Conservation (phyloP, 2,797 vertebrate species). For the Poecilia picta region DNA sequence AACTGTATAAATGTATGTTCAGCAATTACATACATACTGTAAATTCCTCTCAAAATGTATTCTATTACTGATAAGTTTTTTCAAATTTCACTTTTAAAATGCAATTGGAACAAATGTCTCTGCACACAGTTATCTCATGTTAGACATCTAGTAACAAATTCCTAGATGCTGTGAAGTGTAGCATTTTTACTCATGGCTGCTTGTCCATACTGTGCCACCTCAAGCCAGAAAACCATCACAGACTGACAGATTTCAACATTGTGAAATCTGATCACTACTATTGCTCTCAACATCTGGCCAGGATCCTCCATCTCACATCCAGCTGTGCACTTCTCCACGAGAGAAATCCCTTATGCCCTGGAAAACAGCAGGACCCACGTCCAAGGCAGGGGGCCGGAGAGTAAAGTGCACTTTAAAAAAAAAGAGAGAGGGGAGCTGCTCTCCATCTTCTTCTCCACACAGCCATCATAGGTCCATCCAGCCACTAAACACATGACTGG, state of each 20-base stretch:
- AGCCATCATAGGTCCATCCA: slow-evolving; percentile 51
- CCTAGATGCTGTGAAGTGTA: background rate
- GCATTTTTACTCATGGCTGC: background rate
- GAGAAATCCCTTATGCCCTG: slow-evolving; percentile 48
- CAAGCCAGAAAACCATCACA: background rate
- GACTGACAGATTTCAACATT: background rate
- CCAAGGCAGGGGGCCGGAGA: slow-evolving; percentile 59
- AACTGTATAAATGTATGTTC: no score
- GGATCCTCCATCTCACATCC: slow-evolving; percentile 22
- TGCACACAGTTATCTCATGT: no score
- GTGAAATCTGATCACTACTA: slow-evolving; percentile 10
- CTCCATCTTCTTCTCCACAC: slow-evolving; percentile 65
- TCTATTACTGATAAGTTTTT: background rate
- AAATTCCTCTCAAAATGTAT: background rate
- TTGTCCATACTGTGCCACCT: background rate
- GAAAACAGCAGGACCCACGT: slow-evolving; percentile 59
- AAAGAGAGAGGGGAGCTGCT: slow-evolving; percentile 51
- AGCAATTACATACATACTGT: no score
- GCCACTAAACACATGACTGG: slow-evolving; percentile 44
- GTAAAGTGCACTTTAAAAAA: slow-evolving; percentile 75
- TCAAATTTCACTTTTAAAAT: background rate
- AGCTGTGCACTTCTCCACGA: slow-evolving; percentile 56
- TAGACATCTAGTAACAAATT: background rate
- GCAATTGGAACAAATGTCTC: no score
- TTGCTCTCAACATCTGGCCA: slow-evolving; percentile 42